Base-by-base conservation (phyloP, 2,113 vertebrate genomes). In the Plecturocebus donacophilus region DNA sequence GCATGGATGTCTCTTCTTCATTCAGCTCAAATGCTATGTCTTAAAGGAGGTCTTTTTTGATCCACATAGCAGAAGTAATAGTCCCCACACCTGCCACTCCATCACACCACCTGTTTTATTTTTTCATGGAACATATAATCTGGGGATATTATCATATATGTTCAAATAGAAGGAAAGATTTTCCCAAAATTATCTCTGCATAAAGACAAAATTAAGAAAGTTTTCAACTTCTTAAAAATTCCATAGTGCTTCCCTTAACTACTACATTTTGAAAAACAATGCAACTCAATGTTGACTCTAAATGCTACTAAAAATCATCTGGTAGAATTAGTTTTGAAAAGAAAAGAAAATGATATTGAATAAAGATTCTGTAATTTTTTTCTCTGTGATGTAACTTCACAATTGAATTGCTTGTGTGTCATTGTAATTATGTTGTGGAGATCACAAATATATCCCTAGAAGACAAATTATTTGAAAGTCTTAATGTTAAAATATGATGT, bases 391-490 rank as follows among this genome's bases (percentile, higher is more conserved):
- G 38, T 76, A 54, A 92, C 16, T 90, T 81, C n/a, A 88, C 25
- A 45, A 92, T 40, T 89, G 49, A 89, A 87, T 73, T 94, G 9
- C 38, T 90, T 86, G 17, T 6, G 32, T 58, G 8, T 38, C 21
- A 85, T 19, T 47, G 12, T 64, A 88, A 89, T 64, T 68, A 85
- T 17, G 0, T 52, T 87, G 30, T 61, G 40, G 83, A 42, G 14
- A 84, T 77, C 32, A 90, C 38, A 91, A 68, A 75, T 77, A 42
- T 47, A 68, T 45, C 20, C n/a, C 20, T 40, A 79, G 30, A 90
- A 14, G 58, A 75, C 70, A 95, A 94, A 58, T 87, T 91, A 96
- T 42, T 84, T 93, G 30, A 90, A 94, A 90, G 23, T n/a, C 19
- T 40, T 87, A 90, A 83, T 87, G 45, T 68, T 94, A 93, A 75